Percentiles rank a stretch among this genome's conserved stretches.
Conservation (phyloP, 2,888 invertebrate genomes). For the Temnothorax rugatulus region DNA sequence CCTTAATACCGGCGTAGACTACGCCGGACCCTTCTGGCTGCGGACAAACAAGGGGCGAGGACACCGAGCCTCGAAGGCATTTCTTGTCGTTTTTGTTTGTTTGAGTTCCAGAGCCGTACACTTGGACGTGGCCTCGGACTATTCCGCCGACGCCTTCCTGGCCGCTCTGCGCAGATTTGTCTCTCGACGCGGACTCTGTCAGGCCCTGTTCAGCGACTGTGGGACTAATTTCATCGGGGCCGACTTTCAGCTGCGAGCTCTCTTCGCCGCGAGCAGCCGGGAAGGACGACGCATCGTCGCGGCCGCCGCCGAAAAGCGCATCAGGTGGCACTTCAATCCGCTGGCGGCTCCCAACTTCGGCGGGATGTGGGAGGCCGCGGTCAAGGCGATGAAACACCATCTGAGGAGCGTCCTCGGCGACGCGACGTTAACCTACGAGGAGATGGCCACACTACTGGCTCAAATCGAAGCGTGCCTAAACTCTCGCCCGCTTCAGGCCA, state of each 20-base stretch:
- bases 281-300: not conserved
- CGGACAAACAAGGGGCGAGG: constrained; percentile 45
- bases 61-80: not conserved
- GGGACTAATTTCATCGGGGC: not conserved
- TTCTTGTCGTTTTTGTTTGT: not conserved
- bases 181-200: rapidly evolving
- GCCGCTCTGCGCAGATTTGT: not conserved
- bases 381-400: not conserved
- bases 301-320: not conserved
- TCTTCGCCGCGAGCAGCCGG: not conserved
- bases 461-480: constrained; percentile 27
- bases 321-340: not conserved
- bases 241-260: not conserved
- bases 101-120: not conserved
- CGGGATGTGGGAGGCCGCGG: not conserved
- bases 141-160: not conserved
- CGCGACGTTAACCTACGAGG: too few relatives aligned
- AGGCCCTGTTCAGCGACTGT: not conserved
- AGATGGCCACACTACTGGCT: not conserved
- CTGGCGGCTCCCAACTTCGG: not conserved
- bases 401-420: not conserved
- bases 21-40: constrained; percentile 48
- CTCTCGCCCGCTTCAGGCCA: not conserved
- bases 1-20: constrained; percentile 19
- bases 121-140: not conserved